phyloP scores from a whole-genome alignment of 2,113 vertebrate species.

The Sinosuthora webbiana region DNA sequence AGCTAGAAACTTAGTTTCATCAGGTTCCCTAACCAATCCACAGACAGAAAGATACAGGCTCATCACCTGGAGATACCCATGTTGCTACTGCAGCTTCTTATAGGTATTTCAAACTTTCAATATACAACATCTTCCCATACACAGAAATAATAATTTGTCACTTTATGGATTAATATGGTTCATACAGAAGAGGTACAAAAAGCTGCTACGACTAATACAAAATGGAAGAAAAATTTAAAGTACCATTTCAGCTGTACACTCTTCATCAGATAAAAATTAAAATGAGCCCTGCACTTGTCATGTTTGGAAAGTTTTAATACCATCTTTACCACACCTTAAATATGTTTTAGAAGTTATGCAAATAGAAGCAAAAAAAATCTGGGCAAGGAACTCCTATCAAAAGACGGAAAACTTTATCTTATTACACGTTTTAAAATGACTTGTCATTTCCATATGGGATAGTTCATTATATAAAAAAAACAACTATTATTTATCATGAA shows the following conservation, averaged over 20 bases:
- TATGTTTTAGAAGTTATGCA: not conserved
- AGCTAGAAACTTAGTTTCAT: not conserved
- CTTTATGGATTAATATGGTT: not conserved
- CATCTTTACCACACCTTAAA: not conserved
- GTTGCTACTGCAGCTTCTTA: not conserved
- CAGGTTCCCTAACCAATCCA: not conserved
- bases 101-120: not conserved
- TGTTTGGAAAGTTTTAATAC: not conserved
- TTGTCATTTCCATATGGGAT: not conserved
- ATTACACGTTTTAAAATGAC: not conserved
- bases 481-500: not conserved
- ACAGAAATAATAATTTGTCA: not conserved
- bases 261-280: not conserved
- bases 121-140: not conserved
- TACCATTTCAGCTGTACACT: not conserved
- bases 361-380: not conserved
- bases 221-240: not conserved
- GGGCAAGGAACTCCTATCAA: not conserved
- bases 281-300: not conserved
- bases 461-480: accelerated
- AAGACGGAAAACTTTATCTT: not conserved
- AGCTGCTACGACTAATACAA: not conserved
- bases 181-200: not conserved
- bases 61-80: not conserved
- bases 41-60: not conserved